Evolutionary conservation across 2,888 invertebrate species (phyloP).

Genomic region (Microdon myrmicae): DNA sequence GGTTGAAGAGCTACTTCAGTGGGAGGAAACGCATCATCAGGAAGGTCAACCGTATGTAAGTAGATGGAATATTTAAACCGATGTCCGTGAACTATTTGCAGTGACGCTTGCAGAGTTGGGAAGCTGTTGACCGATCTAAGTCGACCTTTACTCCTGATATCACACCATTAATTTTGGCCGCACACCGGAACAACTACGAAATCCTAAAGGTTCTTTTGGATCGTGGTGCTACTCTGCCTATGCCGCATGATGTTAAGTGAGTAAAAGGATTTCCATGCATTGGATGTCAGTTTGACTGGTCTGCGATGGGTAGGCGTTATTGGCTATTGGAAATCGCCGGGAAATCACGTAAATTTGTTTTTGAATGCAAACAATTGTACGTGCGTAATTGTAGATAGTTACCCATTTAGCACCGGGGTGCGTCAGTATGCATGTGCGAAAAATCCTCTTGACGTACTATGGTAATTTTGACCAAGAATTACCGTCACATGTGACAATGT

Average conservation of each 20-base stretch:
- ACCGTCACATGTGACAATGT: too few species aligned
- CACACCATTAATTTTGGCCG: conserved; percentile 93
- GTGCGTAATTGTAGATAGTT: too few species aligned
- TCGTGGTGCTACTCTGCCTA: conserved; percentile 89
- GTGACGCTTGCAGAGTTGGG: conserved; percentile 78
- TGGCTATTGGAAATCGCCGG: conserved; percentile 20
- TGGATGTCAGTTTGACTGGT: too few species aligned
- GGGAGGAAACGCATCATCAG: conserved; percentile 85
- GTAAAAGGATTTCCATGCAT: conserved; percentile 61
- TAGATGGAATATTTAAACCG: conserved; percentile 30
- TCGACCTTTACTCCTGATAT: conserved; percentile 94
- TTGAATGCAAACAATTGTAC: conserved; percentile 34
- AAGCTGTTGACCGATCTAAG: conserved; percentile 79
- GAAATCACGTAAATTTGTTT: conserved; percentile 50
- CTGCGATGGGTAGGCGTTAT: too few species aligned
- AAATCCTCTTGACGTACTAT: too few species aligned
- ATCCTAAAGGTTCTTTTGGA: conserved; percentile 94
- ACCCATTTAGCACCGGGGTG: too few species aligned
- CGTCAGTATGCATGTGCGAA: too few species aligned
- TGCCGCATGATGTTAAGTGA: conserved; percentile 92
- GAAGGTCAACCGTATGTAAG: conserved; percentile 83
- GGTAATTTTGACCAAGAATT: too few species aligned
- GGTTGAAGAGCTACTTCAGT: conserved; percentile 90
- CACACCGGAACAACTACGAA: conserved; percentile 97
- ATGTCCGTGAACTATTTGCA: background rate